phyloP scores from a whole-genome alignment of 2,888 invertebrate genomes.

The Eudasyphora cyanicolor region DNA sequence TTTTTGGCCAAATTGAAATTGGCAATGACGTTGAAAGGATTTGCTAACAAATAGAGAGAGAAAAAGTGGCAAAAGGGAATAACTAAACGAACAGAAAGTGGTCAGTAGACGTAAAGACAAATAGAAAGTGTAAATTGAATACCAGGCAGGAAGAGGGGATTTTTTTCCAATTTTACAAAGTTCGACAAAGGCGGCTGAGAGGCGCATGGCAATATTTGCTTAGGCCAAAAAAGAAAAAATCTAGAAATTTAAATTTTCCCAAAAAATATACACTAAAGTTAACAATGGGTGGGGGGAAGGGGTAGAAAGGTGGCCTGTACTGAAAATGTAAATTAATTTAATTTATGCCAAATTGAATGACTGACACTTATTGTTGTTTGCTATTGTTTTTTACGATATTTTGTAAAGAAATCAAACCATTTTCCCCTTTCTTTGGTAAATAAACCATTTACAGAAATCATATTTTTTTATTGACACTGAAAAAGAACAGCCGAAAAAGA shows the following conservation, averaged over 20 bases:
- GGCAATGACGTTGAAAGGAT: conserved; percentile 65
- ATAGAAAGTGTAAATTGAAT: conserved; percentile 62
- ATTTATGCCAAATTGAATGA: conserved; percentile 27
- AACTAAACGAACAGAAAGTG: conserved; percentile 33
- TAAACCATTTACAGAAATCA: conserved; percentile 23
- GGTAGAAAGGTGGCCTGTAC: neutral
- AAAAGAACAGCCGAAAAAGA: neutral
- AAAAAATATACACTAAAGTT: neutral
- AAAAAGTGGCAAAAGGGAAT: conserved; percentile 19
- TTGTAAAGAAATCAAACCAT: conserved; percentile 1
- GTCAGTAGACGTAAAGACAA: conserved; percentile 62
- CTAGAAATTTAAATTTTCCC: neutral
- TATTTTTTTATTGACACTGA: conserved; percentile 10
- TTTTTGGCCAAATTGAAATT: conserved; percentile 61
- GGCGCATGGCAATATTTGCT: neutral
- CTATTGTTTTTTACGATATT: neutral
- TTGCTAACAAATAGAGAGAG: conserved; percentile 35
- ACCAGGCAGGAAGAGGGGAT: neutral
- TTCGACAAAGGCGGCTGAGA: neutral
- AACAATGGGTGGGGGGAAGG: neutral
- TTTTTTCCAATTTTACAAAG: neutral
- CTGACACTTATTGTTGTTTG: conserved; percentile 36
- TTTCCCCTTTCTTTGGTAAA: neutral
- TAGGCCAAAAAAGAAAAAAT: neutral
- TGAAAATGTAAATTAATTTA: conserved; percentile 17